Conservation (phyloP, 2,113 vertebrate genomes). For the Festucalex cinctus region DNA sequence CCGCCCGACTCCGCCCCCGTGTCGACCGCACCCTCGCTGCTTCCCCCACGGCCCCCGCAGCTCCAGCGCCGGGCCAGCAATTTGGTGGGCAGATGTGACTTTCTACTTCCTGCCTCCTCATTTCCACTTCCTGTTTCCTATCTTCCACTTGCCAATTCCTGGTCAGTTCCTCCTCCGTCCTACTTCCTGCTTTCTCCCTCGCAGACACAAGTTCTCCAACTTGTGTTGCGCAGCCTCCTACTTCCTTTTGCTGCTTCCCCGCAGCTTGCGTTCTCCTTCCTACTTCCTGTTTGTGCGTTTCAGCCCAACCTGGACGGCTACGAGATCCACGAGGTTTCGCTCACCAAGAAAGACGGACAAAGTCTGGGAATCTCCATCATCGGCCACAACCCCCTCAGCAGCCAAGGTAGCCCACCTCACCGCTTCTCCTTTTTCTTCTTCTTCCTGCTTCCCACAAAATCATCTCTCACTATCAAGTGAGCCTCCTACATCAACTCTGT, state of each 20-base stretch:
- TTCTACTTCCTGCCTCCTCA: not conserved
- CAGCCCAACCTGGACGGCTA: slow-evolving; percentile 76
- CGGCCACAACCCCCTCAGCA: slow-evolving; percentile 78
- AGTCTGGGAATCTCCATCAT: slow-evolving; percentile 94
- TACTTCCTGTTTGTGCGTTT: slow-evolving; percentile 21
- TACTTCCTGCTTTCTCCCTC: no score
- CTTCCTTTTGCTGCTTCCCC: not conserved
- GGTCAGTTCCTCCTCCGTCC: not conserved
- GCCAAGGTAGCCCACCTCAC: slow-evolving; percentile 57
- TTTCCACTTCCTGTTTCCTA: not conserved
- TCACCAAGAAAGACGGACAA: slow-evolving; percentile 86
- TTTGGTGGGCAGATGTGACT: slow-evolving; percentile 37
- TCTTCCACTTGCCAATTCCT: no score
- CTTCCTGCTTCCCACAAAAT: not conserved
- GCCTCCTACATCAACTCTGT: no score
- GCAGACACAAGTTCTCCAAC: no score
- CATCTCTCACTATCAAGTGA: no score
- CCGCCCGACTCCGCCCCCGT: slow-evolving; percentile 74
- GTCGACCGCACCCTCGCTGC: slow-evolving; percentile 26
- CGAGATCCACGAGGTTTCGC: slow-evolving; percentile 83
- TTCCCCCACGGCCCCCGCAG: no score
- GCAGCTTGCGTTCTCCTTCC: not conserved
- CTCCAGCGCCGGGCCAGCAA: slow-evolving; percentile 42
- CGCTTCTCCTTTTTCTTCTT: no score
- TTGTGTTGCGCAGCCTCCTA: no score